Conservation (phyloP, 2,888 invertebrate species). For the Hypercompe scribonia region DNA sequence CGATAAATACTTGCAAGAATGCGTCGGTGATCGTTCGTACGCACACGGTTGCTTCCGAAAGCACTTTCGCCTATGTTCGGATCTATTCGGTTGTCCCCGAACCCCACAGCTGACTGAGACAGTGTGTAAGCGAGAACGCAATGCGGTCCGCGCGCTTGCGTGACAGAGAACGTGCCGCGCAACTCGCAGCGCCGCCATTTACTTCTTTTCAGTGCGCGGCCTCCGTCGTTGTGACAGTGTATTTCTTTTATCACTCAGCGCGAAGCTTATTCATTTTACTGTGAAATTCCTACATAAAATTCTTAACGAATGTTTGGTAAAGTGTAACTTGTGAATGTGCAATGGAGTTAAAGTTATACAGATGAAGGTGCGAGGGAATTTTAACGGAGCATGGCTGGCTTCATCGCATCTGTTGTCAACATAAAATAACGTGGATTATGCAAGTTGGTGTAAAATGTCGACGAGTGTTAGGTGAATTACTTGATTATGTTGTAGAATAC, state of each 20-base stretch:
- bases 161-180: conserved; percentile 71
- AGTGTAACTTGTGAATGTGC: conserved; percentile 66
- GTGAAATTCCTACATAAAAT: conserved; percentile 78
- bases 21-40: conserved; percentile 57
- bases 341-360: conserved; percentile 64
- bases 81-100: conserved; percentile 72
- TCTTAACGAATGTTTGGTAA: conserved; percentile 69
- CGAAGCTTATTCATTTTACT: conserved; percentile 76
- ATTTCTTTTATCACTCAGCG: conserved; percentile 69
- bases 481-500: conserved; percentile 53
- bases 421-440: conserved; percentile 84
- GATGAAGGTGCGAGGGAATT: conserved; percentile 61
- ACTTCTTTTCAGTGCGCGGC: conserved; percentile 81
- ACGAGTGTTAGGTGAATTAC: conserved; percentile 81
- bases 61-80: conserved; percentile 83
- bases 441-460: conserved; percentile 83
- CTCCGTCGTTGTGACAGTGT: conserved; percentile 81
- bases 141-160: conserved; percentile 48
- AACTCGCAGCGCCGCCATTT: conserved; percentile 79
- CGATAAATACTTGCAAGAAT: conserved; percentile 68
- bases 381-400: conserved; percentile 75
- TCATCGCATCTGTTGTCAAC: conserved; percentile 81
- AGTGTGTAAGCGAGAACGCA: conserved; percentile 67
- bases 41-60: conserved; percentile 72
- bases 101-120: conserved; percentile 83